Evolutionary conservation across 2,113 vertebrate species (phyloP).

Genomic region (Muscicapa adusta): DNA sequence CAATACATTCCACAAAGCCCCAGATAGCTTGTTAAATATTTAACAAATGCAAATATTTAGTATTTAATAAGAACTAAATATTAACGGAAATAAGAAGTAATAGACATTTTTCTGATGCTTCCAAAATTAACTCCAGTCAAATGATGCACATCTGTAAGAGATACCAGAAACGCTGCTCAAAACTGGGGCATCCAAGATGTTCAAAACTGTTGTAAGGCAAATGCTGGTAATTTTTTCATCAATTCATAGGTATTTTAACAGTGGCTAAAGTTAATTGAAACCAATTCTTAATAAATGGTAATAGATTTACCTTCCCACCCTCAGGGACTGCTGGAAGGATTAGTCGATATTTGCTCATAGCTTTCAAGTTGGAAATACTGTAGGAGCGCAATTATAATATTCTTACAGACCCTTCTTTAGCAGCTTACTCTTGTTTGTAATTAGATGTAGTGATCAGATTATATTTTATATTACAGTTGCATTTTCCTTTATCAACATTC

Average conservation of each 20-base stretch:
- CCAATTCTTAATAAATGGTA: slow-evolving; percentile 59
- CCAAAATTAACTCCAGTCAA: not conserved
- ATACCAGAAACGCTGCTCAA: not conserved
- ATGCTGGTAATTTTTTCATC: not conserved
- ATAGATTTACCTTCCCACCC: slow-evolving; percentile 50
- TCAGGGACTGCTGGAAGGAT: slow-evolving; percentile 28
- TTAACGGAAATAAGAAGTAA: slow-evolving; percentile 39
- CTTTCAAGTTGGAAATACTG: slow-evolving; percentile 46
- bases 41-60: slow-evolving; percentile 55
- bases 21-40: slow-evolving; percentile 52
- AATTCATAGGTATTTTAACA: slow-evolving; percentile 28
- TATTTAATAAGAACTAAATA: slow-evolving; percentile 46
- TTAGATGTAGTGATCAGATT: slow-evolving; percentile 48
- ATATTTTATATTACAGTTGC: slow-evolving; percentile 13
- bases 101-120: not conserved
- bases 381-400: slow-evolving; percentile 41
- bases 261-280: slow-evolving; percentile 44
- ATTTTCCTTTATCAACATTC: slow-evolving; percentile 34
- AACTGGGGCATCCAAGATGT: not conserved
- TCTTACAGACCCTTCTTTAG: slow-evolving; percentile 10
- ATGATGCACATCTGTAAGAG: not conserved
- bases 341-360: slow-evolving; percentile 48
- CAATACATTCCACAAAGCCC: slow-evolving; percentile 25
- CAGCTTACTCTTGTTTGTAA: slow-evolving; percentile 38
- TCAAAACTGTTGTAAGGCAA: not conserved